These are phyloP conservation scores for Cordilura impudica DNA, from an alignment of 2,888 invertebrate genomes.

Conservation along the genomic window DNA sequence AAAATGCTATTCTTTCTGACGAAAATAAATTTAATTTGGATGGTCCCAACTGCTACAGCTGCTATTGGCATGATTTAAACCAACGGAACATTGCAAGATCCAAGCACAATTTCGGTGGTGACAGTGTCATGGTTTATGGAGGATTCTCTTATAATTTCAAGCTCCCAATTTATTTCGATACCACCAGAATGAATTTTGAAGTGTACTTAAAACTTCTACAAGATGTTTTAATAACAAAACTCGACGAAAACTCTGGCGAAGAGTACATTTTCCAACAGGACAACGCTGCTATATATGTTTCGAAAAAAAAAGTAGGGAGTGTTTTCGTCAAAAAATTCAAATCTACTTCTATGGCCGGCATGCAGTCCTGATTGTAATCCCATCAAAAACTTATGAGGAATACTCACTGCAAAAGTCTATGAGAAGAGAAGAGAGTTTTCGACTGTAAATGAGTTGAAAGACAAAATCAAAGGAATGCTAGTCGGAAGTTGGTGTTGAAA, in stretches of 20 bases:
- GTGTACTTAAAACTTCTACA: not conserved
- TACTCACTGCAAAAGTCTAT: slow-evolving; percentile 2
- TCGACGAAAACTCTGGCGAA: too few relatives aligned
- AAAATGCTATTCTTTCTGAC: not conserved
- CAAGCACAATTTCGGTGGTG: not conserved
- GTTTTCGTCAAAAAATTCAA: not conserved
- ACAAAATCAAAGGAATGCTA: not conserved
- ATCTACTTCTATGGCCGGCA: not conserved
- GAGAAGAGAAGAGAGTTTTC: slow-evolving; percentile 5
- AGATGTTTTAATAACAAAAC: too few relatives aligned
- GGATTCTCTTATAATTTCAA: not conserved
- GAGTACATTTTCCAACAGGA: slow-evolving; percentile 4
- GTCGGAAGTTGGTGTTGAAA: not conserved
- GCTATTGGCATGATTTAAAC: slow-evolving; percentile 2
- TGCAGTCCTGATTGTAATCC: slow-evolving; percentile 16
- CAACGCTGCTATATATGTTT: not conserved
- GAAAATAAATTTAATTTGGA: slow-evolving; percentile 8
- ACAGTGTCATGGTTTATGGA: not conserved
- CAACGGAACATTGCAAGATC: not conserved
- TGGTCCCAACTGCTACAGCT: too few relatives aligned
- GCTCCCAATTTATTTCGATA: not conserved
- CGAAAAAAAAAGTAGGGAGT: not conserved
- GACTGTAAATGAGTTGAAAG: too few relatives aligned
- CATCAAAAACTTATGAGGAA: slow-evolving; percentile 23
- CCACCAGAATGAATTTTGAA: not conserved